Conservation (phyloP, 2,888 invertebrate species). For the Drosophila longiperda region DNA sequence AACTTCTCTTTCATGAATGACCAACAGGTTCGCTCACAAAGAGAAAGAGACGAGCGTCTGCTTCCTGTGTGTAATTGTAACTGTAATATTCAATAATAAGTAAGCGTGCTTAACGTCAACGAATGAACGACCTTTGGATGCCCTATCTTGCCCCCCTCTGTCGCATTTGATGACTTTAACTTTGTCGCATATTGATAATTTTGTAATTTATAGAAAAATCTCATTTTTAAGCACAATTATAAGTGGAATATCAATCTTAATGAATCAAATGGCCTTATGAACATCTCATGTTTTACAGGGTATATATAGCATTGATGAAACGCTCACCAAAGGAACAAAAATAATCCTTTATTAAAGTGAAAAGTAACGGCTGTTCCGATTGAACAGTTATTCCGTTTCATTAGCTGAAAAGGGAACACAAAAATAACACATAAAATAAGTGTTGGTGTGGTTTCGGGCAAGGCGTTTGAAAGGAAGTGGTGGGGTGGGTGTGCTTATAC, state of each 20-base stretch:
- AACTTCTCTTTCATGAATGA: constrained; percentile 64
- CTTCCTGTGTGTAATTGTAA: constrained; percentile 50
- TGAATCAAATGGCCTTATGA: background rate
- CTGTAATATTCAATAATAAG: constrained; percentile 19
- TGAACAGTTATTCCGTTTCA: constrained; percentile 21
- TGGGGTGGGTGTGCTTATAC: background rate
- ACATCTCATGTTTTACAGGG: constrained; percentile 7
- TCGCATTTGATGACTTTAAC: background rate
- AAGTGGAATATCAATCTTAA: background rate
- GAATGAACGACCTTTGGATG: background rate
- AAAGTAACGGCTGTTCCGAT: constrained; percentile 30
- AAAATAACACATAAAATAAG: too few species aligned
- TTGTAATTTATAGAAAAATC: too few species aligned
- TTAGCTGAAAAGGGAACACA: background rate
- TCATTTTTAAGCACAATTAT: background rate
- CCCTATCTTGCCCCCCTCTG: background rate
- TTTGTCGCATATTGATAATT: background rate
- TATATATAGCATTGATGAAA: constrained; percentile 19
- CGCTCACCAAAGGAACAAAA: constrained; percentile 6
- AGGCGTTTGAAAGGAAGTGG: accelerated
- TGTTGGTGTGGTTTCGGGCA: background rate
- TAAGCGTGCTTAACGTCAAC: background rate
- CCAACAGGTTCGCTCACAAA: constrained; percentile 40
- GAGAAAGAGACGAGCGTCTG: background rate
- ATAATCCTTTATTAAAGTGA: constrained; percentile 28